Evolutionary conservation across 2,797 vertebrate genomes (phyloP), one percentile per base, ranked within the genome.

Genomic region (Sebastes steindachneri): DNA sequence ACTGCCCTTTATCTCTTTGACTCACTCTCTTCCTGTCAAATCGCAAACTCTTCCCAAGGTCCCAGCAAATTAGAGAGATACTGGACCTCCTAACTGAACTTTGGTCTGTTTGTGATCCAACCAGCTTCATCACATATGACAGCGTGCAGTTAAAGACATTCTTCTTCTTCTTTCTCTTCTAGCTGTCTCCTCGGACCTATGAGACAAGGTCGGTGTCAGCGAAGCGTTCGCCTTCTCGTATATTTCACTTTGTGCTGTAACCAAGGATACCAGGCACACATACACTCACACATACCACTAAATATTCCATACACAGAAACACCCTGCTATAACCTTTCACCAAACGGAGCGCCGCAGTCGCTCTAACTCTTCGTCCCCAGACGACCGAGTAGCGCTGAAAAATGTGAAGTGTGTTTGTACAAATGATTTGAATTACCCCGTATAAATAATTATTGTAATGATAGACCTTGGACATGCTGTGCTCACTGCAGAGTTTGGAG

Each of bases 211-310:
- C 14, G 3, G 10, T 53, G 29, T 25, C 66, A n/a, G 72, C 28
- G 35, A 68, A 51, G 29, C 9, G 19, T 64, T 75, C 1, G 2
- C 37, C 37, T 9, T 83, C 23, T 70, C 80, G n/a, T n/a, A 57
- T 69, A 66, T 74, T 82, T 83, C 62, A 67, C 48, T 73, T 77
- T 73, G 66, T 73, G 64, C 57, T 33, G 67, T 72, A 55, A 76
- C 76, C 79, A 85, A 79, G 73, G 73, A 60, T 80, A 79, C 69
- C 37, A 67, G 45, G 26, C 55, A 64, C 69, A 77, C 58, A 78
- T 31, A 63, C 48, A 28, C 41, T 37, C 29, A 37, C 62, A 41
- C 58, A 48, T 59, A 58, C 48, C 37, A 33, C 35, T 79, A 77
- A 71, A 71, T 74, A 67, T 78, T 79, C 73, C 48, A 68, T 28